These are phyloP conservation scores for Gephyroberyx darwinii DNA, from an alignment of 2,797 vertebrate genomes.

Conservation along the genomic window DNA sequence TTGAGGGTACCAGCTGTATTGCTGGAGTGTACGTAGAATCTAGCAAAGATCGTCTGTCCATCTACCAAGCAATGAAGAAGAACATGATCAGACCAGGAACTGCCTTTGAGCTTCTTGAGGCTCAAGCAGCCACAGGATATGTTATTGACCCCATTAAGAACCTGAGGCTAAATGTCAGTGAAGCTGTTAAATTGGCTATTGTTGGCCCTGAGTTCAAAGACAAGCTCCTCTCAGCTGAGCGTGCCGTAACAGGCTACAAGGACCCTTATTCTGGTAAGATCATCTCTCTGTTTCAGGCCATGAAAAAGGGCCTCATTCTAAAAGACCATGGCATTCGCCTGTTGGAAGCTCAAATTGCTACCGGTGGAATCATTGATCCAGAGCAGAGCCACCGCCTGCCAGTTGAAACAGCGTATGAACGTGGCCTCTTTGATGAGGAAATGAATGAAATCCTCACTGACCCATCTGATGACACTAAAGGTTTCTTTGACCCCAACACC, in stretches of 20 bases:
- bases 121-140: conserved; percentile 95
- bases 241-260: conserved; percentile 94
- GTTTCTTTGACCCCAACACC: conserved; percentile 98
- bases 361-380: conserved; percentile 96
- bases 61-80: conserved; percentile 99
- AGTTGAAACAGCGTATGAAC: conserved; percentile 92
- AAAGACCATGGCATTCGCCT: conserved; percentile 97
- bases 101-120: conserved; percentile 95
- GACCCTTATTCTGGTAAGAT: conserved; percentile 94
- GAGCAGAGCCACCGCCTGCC: conserved; percentile 95
- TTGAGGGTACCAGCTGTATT: conserved; percentile 95
- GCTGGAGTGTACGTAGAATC: conserved; percentile 94
- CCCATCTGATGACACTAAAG: conserved; percentile 96
- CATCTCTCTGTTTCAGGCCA: conserved; percentile 98
- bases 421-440: conserved; percentile 95
- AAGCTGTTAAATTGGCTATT: conserved; percentile 91
- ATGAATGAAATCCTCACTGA: conserved; percentile 96
- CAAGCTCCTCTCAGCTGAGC: conserved; percentile 94
- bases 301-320: conserved; percentile 97
- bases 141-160: conserved; percentile 97
- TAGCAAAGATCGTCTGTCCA: conserved; percentile 91
- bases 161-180: conserved; percentile 91
- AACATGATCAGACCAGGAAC: conserved; percentile 97
- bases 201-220: conserved; percentile 98
- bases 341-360: conserved; percentile 96